phyloP scores from a whole-genome alignment of 2,797 vertebrate species.

The Moxostoma hubbsi region DNA sequence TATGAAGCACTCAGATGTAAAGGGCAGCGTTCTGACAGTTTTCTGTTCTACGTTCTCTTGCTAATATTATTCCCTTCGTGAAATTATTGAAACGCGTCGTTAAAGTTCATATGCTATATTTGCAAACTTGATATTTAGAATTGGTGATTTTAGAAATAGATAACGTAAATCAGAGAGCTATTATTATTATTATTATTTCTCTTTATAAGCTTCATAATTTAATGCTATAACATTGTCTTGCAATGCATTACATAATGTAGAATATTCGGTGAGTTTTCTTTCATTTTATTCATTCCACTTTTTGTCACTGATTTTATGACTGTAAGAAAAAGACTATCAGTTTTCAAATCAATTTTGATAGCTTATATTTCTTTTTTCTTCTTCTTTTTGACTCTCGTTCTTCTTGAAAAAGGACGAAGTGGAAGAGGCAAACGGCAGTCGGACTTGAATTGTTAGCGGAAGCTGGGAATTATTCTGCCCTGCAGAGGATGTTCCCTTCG shows the following conservation, averaged over 20 bases:
- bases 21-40: neutral
- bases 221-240: too few species aligned
- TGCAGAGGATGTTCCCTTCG: conserved; percentile 98
- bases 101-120: neutral
- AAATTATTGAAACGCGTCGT: neutral
- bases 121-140: neutral
- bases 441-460: conserved; percentile 95
- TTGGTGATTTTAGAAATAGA: neutral
- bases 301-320: too few species aligned
- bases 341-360: neutral
- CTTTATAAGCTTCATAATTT: too few species aligned
- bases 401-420: conserved; percentile 86
- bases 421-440: conserved; percentile 97
- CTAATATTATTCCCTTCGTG: neutral
- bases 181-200: neutral
- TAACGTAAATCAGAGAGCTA: neutral
- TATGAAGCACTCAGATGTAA: conserved; percentile 2
- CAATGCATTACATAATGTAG: too few species aligned
- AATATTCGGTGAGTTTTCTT: too few species aligned
- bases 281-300: too few species aligned
- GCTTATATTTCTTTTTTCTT: too few species aligned
- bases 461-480: conserved; percentile 95
- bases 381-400: neutral
- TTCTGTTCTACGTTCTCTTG: neutral
- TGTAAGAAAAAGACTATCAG: too few species aligned